Conservation (phyloP, 2,113 vertebrate genomes). For the Xenus cinereus region DNA sequence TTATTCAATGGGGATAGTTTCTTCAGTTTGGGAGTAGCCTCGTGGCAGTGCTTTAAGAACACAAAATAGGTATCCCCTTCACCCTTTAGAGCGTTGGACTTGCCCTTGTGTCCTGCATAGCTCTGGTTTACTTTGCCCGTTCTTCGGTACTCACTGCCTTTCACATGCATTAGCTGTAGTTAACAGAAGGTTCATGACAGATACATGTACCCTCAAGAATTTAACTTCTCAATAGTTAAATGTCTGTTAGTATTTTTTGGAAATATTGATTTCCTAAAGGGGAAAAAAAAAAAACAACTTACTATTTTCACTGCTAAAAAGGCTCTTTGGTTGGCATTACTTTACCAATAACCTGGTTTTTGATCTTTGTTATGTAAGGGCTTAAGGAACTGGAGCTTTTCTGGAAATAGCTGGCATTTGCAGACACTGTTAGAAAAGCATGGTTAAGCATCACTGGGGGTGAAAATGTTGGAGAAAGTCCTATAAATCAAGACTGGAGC, state of each 20-base stretch:
- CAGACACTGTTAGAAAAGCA: neutral
- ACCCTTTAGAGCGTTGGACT: neutral
- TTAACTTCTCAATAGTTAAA: neutral
- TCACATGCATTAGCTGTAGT: neutral
- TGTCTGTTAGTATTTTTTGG: neutral
- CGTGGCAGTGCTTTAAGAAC: neutral
- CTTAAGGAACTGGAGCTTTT: neutral
- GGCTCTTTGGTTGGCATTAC: neutral
- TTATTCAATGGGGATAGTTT: neutral
- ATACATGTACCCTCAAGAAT: neutral
- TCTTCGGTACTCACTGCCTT: neutral
- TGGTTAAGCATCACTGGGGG: neutral
- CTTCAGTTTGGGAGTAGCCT: neutral
- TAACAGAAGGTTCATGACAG: neutral
- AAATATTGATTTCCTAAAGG: neutral
- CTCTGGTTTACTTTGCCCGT: neutral
- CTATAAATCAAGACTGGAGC: neutral
- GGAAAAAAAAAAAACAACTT: neutral
- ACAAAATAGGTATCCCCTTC: neutral
- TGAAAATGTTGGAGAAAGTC: neutral
- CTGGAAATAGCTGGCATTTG: neutral
- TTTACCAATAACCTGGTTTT: neutral
- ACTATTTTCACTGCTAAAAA: neutral
- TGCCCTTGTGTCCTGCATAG: fast-evolving
- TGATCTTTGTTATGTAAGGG: neutral